Conservation (phyloP, 2,888 invertebrate genomes). For the Muschampia plurimacula region DNA sequence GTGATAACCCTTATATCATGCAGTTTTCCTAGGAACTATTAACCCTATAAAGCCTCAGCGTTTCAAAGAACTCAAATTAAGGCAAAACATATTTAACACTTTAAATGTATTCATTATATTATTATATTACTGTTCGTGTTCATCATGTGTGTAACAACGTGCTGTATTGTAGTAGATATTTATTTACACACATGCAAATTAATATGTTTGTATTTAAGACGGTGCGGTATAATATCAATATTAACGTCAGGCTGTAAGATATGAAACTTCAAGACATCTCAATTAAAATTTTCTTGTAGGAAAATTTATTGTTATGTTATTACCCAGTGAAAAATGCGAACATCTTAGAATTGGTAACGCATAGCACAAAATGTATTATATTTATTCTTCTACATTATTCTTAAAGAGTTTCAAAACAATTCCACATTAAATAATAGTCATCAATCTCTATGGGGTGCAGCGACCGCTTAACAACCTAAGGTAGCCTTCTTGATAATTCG, state of each 20-base stretch:
- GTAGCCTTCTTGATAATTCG: too few relatives aligned
- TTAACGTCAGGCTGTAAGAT: constrained; percentile 1
- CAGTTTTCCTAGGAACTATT: too few relatives aligned
- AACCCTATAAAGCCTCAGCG: too few relatives aligned
- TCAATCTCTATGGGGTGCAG: not conserved
- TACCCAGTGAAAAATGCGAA: not conserved
- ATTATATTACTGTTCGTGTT: not conserved
- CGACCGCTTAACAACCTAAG: not conserved
- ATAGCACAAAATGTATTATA: too few relatives aligned
- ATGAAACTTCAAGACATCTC: constrained; percentile 7
- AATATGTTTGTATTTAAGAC: not conserved
- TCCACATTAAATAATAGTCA: not conserved
- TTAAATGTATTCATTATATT: too few relatives aligned
- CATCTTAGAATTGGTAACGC: not conserved
- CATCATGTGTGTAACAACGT: constrained; percentile 10
- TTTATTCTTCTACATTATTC: too few relatives aligned
- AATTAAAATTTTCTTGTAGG: not conserved
- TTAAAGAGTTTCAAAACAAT: not conserved
- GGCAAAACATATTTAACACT: not conserved
- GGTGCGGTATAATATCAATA: constrained; percentile 3
- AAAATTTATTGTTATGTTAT: not conserved
- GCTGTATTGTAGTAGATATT: constrained; percentile 4
- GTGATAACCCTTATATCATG: too few relatives aligned
- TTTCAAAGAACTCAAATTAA: not conserved
- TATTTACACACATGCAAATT: constrained; percentile 21